Evolutionary conservation across 23 tunicate species (phyloP).

Genomic region (Ciona savignyi): DNA sequence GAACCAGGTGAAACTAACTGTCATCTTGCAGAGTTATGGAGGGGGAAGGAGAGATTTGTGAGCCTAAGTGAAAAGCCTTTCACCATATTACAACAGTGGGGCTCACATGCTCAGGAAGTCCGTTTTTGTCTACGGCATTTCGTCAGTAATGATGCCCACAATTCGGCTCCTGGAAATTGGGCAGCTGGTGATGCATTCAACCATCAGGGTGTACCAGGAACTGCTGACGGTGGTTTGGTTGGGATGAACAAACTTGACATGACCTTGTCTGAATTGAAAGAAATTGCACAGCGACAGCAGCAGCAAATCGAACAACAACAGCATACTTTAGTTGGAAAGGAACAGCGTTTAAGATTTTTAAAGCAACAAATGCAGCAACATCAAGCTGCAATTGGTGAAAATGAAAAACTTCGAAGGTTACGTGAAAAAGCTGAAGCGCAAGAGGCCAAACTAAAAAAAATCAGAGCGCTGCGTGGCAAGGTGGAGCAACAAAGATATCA

Average conservation of each 20-base stretch:
- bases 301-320: slow-evolving; percentile 81
- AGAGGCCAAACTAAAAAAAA: slow-evolving; percentile 85
- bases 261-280: slow-evolving; percentile 50
- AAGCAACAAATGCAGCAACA: slow-evolving; percentile 91
- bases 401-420: slow-evolving; percentile 71
- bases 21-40: slow-evolving; percentile 73
- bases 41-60: slow-evolving; percentile 80
- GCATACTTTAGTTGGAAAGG: slow-evolving; percentile 72
- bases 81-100: slow-evolving; percentile 95
- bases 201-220: too few species aligned
- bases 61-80: slow-evolving; percentile 79
- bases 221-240: slow-evolving; percentile 32
- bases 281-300: slow-evolving; percentile 80
- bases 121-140: slow-evolving; percentile 66
- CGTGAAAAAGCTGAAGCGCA: slow-evolving; percentile 94
- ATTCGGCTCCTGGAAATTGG: slow-evolving; percentile 12
- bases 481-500: slow-evolving; percentile 73
- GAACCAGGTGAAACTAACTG: slow-evolving; percentile 86
- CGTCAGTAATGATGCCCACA: slow-evolving; percentile 10
- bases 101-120: slow-evolving; percentile 81
- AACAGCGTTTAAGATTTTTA: slow-evolving; percentile 68
- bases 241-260: slow-evolving; percentile 30
- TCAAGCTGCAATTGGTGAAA: slow-evolving; percentile 71
- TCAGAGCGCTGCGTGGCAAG: slow-evolving; percentile 73
- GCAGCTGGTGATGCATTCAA: slow-evolving; percentile 22